Evolutionary conservation across 2,113 vertebrate species (phyloP).

Genomic region (Anas platyrhynchos): DNA sequence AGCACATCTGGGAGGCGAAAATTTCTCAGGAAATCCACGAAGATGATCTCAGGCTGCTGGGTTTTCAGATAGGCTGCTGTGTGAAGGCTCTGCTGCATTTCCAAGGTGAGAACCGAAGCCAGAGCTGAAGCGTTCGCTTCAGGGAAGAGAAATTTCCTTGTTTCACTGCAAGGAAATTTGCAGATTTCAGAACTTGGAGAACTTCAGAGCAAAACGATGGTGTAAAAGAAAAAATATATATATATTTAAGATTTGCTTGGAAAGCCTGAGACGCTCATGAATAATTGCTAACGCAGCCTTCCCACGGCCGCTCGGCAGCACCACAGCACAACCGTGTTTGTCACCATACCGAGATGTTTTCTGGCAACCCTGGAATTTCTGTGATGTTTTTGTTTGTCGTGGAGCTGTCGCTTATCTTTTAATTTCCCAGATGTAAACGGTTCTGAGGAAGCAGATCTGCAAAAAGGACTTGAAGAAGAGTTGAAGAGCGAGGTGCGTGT

Average conservation of each 20-base stretch:
- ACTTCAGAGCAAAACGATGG: neutral
- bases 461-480: neutral
- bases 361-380: constrained; percentile 8
- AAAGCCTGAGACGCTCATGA: constrained; percentile 9
- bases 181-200: neutral
- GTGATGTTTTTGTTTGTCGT: neutral
- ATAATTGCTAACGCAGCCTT: constrained; percentile 13
- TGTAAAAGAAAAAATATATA: neutral
- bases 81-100: neutral
- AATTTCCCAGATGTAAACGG: neutral
- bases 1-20: neutral
- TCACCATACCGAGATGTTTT: neutral
- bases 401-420: constrained; percentile 26
- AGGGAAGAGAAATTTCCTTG: neutral
- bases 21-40: neutral
- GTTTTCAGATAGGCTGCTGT: neutral
- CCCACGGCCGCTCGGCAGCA: neutral
- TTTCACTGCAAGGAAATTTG: neutral
- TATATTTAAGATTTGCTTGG: neutral
- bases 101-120: neutral
- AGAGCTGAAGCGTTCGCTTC: neutral
- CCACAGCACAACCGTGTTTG: neutral
- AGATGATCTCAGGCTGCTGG: neutral
- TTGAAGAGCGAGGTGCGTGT: neutral
- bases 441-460: neutral